Base-by-base conservation (phyloP, 2,888 invertebrate genomes). In the Aleiodes alternator region DNA sequence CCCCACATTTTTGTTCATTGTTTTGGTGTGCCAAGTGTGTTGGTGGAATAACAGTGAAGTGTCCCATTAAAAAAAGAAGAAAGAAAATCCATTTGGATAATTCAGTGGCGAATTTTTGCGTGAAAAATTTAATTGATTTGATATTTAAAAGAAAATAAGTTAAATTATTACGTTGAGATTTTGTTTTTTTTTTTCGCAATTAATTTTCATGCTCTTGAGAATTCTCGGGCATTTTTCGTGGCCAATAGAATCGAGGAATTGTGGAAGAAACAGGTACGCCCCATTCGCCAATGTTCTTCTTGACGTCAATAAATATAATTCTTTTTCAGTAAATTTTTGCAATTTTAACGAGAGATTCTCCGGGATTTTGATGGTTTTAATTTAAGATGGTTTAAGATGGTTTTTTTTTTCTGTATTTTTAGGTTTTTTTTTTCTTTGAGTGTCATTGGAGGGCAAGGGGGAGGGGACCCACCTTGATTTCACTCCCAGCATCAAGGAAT, bases 231-330 rank as follows among this genome's bases (percentile, higher is more conserved):
- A 55, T 16, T 55, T 55, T 64, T 64, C 43, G 14, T 8, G 9
- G 43, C 64, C 64, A 43, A 64, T 64, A 23, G 43, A 56, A 16
- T 64, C 48, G 14, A 55, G 11, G 43, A 72, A 57, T 23, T 48
- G 59, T 48, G 9, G 9, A 12, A 43, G 48, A 69, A 74, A 78
- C 77, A 80, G 80, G 80, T 80, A 80, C 80, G 80, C 80, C 80
- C 80, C 80, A 80, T 80, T 80, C 75, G 64, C 75, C 75, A 69
- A 73, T 75, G 69, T 57, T 53, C 57, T 16, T 51, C 72, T 74
- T 61, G 57, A 64, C 61, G 69, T 73, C 51, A 68, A 68, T 68
- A 68, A 51, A 66, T 16, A n/a, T 50, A 38, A 43, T 43, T 43
- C 0, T 34, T 34, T 34, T 34, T 34, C 34, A 2, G 43, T 11